These are phyloP conservation scores for Papilio protenor DNA, from an alignment of 2,888 invertebrate genomes.

Conservation along the genomic window DNA sequence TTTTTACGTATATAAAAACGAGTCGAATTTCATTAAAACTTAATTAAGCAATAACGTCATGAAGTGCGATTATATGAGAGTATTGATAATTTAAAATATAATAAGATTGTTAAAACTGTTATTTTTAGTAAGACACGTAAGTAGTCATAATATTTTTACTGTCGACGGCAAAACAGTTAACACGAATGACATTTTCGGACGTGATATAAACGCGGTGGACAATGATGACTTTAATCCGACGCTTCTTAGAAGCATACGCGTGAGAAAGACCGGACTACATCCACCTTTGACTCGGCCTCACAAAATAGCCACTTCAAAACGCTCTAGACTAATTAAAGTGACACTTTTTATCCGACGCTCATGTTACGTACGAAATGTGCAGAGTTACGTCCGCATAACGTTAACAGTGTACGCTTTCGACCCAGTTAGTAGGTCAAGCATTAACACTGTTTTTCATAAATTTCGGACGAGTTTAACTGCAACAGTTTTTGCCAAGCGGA, in stretches of 20 bases:
- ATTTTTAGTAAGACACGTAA: slow-evolving; percentile 50
- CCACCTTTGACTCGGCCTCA: slow-evolving; percentile 71
- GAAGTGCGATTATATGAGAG: neutral
- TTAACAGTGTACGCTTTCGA: slow-evolving; percentile 30
- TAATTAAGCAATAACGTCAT: slow-evolving; percentile 26
- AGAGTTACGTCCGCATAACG: slow-evolving; percentile 56
- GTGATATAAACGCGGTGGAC: slow-evolving; percentile 40
- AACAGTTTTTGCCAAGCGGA: slow-evolving; percentile 16
- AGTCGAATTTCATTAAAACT: slow-evolving; percentile 1
- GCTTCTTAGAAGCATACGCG: slow-evolving; percentile 51
- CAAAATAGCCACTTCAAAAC: slow-evolving; percentile 60
- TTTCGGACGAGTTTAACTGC: slow-evolving; percentile 29
- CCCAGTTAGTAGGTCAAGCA: slow-evolving; percentile 40
- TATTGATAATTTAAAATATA: slow-evolving; percentile 3
- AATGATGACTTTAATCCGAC: slow-evolving; percentile 42
- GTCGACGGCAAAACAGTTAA: slow-evolving; percentile 47
- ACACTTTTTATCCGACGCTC: slow-evolving; percentile 53
- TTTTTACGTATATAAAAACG: slow-evolving; percentile 38
- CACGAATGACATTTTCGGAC: slow-evolving; percentile 40
- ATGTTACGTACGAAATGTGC: slow-evolving; percentile 52
- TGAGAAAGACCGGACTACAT: slow-evolving; percentile 62
- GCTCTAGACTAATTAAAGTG: slow-evolving; percentile 67
- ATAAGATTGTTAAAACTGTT: slow-evolving; percentile 41
- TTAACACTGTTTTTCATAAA: slow-evolving; percentile 38
- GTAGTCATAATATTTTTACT: slow-evolving; percentile 57